Percentiles rank a stretch among this genome's conserved stretches.
These are phyloP conservation scores for Picus viridis DNA, from an alignment of 2,797 vertebrate species.

Conservation along the genomic window DNA sequence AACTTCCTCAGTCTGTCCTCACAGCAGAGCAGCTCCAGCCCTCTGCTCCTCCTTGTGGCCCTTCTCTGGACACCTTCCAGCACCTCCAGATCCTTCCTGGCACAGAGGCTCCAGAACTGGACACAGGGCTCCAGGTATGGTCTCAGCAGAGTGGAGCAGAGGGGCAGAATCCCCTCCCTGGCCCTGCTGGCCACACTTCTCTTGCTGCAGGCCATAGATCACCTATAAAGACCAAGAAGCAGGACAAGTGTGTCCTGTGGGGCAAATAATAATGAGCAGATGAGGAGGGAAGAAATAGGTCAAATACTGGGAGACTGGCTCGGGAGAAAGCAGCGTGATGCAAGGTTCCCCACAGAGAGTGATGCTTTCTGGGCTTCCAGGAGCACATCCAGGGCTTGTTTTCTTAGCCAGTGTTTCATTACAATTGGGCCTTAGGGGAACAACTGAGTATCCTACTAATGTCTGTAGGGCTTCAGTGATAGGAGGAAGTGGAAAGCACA, in stretches of 20 bases:
- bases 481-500: background rate
- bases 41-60: too few relatives aligned
- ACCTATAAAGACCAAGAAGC: background rate
- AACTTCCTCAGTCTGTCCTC: too few relatives aligned
- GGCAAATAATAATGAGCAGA: background rate
- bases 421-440: background rate
- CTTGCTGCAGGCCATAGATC: background rate
- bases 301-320: background rate
- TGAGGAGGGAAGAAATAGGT: background rate
- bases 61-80: too few relatives aligned
- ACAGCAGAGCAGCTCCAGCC: too few relatives aligned
- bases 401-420: background rate
- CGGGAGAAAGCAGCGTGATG: background rate
- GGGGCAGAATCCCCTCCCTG: too few relatives aligned
- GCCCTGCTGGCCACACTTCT: too few relatives aligned
- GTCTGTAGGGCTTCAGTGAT: background rate
- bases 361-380: background rate
- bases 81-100: too few relatives aligned
- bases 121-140: too few relatives aligned
- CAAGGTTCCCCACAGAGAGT: background rate
- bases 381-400: background rate
- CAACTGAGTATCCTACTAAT: background rate
- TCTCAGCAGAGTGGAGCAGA: too few relatives aligned
- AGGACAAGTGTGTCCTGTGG: background rate
- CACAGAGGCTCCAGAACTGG: too few relatives aligned